Percentiles rank a stretch among this genome's conserved stretches.
Evolutionary conservation across 2,888 invertebrate genomes (phyloP).

Genomic region (Heliconius ismenius): DNA sequence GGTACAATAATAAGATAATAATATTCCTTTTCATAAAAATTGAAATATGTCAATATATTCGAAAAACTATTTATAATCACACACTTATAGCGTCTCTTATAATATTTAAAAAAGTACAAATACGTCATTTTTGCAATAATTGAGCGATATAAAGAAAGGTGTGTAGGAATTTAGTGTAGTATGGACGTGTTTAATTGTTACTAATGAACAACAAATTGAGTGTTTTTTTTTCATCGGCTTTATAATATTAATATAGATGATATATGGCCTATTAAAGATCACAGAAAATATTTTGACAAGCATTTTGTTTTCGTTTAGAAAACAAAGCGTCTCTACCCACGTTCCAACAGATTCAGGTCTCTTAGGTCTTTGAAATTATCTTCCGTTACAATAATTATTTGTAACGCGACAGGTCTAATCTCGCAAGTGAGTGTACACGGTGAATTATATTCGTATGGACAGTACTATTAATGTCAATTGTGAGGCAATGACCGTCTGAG

Average conservation of each 20-base stretch:
- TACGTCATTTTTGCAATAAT: too few species aligned
- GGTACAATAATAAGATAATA: too few species aligned
- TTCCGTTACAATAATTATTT: conserved; percentile 21
- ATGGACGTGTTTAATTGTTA: too few species aligned
- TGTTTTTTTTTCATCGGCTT: background rate
- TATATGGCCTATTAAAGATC: background rate
- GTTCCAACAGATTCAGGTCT: background rate
- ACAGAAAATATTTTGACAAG: conserved; percentile 24
- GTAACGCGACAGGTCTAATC: conserved; percentile 13
- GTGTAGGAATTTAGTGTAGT: too few species aligned
- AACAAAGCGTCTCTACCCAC: conserved; percentile 25
- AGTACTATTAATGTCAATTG: conserved; percentile 25
- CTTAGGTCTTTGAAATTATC: conserved; percentile 6
- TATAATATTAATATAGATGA: background rate
- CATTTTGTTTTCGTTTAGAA: conserved; percentile 14
- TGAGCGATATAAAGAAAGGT: too few species aligned
- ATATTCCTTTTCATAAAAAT: too few species aligned
- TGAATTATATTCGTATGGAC: conserved; percentile 22
- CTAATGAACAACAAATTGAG: too few species aligned
- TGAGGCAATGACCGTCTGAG: conserved; percentile 22
- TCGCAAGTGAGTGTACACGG: background rate
- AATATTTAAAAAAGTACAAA: too few species aligned
- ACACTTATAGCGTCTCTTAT: too few species aligned
- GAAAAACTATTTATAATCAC: too few species aligned
- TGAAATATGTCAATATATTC: too few species aligned